Evolutionary conservation across 2,797 vertebrate species (phyloP).

Genomic region (Cossypha heuglini): DNA sequence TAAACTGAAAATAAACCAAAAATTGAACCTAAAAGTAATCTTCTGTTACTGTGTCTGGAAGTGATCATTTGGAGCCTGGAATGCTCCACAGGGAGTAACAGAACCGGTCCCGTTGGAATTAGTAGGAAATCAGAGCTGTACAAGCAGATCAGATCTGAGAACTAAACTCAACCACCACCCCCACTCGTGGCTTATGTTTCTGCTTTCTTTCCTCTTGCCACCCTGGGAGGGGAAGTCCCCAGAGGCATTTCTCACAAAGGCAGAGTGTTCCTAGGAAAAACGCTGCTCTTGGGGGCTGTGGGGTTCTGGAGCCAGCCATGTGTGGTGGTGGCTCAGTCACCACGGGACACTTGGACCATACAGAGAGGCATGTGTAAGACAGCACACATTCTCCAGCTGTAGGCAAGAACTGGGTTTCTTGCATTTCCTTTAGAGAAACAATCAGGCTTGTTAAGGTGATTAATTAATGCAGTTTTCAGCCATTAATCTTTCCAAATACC

Average conservation of each 20-base stretch:
- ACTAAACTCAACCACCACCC: background rate
- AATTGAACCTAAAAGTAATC: background rate
- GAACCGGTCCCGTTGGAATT: background rate
- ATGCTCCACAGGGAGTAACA: background rate
- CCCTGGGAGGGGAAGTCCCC: background rate
- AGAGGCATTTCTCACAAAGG: background rate
- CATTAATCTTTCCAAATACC: slow-evolving; percentile 27
- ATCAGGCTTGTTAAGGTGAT: slow-evolving; percentile 4
- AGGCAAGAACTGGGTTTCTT: background rate
- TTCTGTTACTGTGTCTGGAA: background rate
- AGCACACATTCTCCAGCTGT: background rate
- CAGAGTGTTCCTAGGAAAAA: background rate
- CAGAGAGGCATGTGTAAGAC: background rate
- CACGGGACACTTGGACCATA: background rate
- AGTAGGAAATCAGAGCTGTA: background rate
- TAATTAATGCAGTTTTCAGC: slow-evolving; percentile 25
- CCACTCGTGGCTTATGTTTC: accelerated
- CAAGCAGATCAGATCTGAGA: background rate
- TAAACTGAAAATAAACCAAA: background rate
- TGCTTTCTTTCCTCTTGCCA: background rate
- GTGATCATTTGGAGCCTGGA: background rate
- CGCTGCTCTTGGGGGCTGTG: accelerated
- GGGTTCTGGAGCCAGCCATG: background rate
- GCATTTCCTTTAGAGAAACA: background rate
- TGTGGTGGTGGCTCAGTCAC: background rate